Evolutionary conservation across 2,888 invertebrate species (phyloP), one percentile per base, ranked within the genome.

Genomic region (Serripes groenlandicus): DNA sequence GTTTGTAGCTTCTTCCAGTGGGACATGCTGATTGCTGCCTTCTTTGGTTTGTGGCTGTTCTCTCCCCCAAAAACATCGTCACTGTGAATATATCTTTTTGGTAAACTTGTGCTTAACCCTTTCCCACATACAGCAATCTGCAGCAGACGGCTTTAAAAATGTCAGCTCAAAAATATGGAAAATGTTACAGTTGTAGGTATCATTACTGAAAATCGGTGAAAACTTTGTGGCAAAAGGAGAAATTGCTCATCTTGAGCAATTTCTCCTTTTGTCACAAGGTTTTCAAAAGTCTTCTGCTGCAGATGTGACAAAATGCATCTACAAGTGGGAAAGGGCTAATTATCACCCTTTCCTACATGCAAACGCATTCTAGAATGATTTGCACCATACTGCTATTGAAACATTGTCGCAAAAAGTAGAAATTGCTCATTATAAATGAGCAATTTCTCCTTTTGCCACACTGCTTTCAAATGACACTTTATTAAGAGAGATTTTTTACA

Each of bases 11-110:
- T 86, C 35, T 70, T 54, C 86, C 86, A 86, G 62, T 83, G 62
- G 18, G 66, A 62, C 66, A 66, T 66, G 42, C 82, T 83, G 3
- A 85, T n/a, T 11, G 34, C 30, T 15, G 58, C 42, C 23, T 60
- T 73, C 21, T 72, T 73, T 11, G 70, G 75, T 15, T 58, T 60
- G 5, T 70, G 64, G 3, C 35, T 42, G 28, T 71, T 62, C 26
- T 85, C 85, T 4, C 88, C 84, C 9, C 85, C 86, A 69, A 89
- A 90, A 28, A 90, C 85, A 52, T 91, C 91, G 74, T 90, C 90
- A 66, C 90, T 90, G 78, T 26, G 56, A 71, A 26, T 15, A 42
- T 5, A 56, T 49, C 2, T n/a, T n/a, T n/a, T n/a, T n/a, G n/a
- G n/a, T n/a, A n/a, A n/a, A n/a, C n/a, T n/a, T n/a, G n/a, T n/a